Evolutionary conservation across 35 echinoderm and acorn worm genomes (phyloP).

Genomic region (Diadema setosum): DNA sequence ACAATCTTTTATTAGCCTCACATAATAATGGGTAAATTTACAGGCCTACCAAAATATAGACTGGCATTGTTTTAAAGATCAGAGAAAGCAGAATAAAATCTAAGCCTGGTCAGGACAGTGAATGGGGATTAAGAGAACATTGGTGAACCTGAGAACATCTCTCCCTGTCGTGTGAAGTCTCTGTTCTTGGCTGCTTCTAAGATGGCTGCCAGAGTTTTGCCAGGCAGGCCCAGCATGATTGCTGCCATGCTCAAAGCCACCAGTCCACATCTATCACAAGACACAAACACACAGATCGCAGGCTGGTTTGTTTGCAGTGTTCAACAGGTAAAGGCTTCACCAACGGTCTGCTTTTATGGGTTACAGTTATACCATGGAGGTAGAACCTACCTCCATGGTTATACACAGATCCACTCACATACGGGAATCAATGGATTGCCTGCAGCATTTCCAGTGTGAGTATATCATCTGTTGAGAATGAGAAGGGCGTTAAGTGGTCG

Average conservation of each 20-base stretch:
- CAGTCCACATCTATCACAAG: conserved; percentile 34
- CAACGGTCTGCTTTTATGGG: not conserved
- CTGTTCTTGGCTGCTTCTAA: conserved; percentile 11
- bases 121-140: too few species aligned
- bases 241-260: conserved; percentile 42
- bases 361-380: not conserved
- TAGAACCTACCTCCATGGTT: not conserved
- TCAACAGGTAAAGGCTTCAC: not conserved
- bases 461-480: too few species aligned
- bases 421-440: not conserved
- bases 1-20: not conserved
- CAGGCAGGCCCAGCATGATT: conserved; percentile 12
- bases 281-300: not conserved
- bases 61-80: not conserved
- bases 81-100: not conserved
- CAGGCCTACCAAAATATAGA: not conserved
- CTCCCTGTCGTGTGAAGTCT: conserved; percentile 42
- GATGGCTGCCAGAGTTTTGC: not conserved
- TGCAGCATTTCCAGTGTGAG: not conserved
- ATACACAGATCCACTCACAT: not conserved
- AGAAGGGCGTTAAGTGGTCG: too few species aligned
- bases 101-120: not conserved
- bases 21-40: not conserved
- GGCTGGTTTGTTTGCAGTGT: not conserved
- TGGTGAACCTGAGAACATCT: conserved; percentile 71